Percentiles rank a stretch among this genome's conserved stretches.
Evolutionary conservation across 2,888 invertebrate genomes (phyloP).

Genomic region (Harpalus rubripes): DNA sequence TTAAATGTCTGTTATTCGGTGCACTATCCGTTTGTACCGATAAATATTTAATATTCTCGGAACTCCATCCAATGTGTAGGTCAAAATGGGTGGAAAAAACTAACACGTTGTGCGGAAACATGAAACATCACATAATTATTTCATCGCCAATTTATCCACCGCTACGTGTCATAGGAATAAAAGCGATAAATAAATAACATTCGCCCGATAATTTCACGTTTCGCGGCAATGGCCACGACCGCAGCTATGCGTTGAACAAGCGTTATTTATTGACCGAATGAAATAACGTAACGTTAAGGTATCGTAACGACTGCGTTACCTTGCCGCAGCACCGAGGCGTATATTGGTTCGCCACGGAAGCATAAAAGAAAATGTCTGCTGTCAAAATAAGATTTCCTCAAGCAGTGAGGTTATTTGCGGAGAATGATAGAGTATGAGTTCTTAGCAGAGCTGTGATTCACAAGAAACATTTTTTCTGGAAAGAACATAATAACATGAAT

Average conservation of each 20-base stretch:
- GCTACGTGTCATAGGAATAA: slow-evolving; percentile 49
- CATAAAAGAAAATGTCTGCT: slow-evolving; percentile 53
- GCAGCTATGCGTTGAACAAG: slow-evolving; percentile 18
- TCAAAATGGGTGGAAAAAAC: slow-evolving; percentile 37
- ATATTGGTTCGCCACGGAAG: slow-evolving; percentile 33
- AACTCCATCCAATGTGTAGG: slow-evolving; percentile 24
- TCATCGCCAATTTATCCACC: slow-evolving; percentile 49
- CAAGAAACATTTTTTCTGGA: background rate
- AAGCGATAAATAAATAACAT: slow-evolving; percentile 55
- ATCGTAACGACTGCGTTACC: slow-evolving; percentile 25
- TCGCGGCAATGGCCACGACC: background rate
- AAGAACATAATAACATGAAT: background rate
- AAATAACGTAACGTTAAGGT: slow-evolving; percentile 43
- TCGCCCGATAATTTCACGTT: slow-evolving; percentile 23
- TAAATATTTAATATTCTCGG: slow-evolving; percentile 35
- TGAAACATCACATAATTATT: slow-evolving; percentile 56
- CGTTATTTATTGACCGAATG: slow-evolving; percentile 41
- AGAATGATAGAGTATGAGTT: slow-evolving; percentile 41
- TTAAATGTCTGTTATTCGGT: background rate
- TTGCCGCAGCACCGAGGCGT: slow-evolving; percentile 1
- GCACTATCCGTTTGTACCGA: background rate
- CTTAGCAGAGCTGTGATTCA: background rate
- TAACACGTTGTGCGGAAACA: slow-evolving; percentile 25
- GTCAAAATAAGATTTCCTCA: slow-evolving; percentile 53
- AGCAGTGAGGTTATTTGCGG: slow-evolving; percentile 46